phyloP scores from a whole-genome alignment of 92 coral and sea anemone species.

The Umimayanthus kanabou region DNA sequence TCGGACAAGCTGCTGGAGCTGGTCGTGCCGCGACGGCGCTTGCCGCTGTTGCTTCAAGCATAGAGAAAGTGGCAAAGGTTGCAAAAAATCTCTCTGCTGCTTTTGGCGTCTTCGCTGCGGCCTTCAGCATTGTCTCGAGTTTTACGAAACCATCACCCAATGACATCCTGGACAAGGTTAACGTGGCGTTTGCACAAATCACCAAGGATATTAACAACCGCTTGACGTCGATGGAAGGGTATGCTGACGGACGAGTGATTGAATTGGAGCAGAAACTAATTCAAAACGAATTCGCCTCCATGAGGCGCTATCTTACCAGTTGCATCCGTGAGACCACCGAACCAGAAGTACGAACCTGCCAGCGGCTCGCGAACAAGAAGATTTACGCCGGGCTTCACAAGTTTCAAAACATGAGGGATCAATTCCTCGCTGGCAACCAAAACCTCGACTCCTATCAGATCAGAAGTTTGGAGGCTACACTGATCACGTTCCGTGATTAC shows the following conservation, averaged over 20 bases:
- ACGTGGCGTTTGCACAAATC: conserved; percentile 30
- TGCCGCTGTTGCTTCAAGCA: not conserved
- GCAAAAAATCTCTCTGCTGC: conserved; percentile 1
- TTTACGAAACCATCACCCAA: conserved; percentile 25
- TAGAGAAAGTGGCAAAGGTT: conserved; percentile 8
- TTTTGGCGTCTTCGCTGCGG: conserved; percentile 27
- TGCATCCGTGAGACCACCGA: conserved; percentile 29
- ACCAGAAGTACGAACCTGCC: conserved; percentile 9
- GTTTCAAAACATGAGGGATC: not conserved
- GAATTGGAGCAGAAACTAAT: not conserved
- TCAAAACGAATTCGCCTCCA: not conserved
- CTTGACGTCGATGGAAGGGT: conserved; percentile 24
- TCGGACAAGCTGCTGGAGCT: not conserved
- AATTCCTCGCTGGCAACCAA: not conserved
- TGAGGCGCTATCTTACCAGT: not conserved
- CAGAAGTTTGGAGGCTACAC: not conserved
- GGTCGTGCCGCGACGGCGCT: not conserved
- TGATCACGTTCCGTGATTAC: conserved; percentile 11
- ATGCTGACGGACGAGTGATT: conserved; percentile 18
- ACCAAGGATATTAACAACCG: conserved; percentile 27
- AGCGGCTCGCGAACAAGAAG: not conserved
- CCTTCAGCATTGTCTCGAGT: conserved; percentile 11
- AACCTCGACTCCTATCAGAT: not conserved
- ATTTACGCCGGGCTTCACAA: conserved; percentile 6
- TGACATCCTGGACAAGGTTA: conserved; percentile 23